Evolutionary conservation across 1,140 invertebrate genomes (phyloP).

Genomic region (Hesperophylax magnus): DNA sequence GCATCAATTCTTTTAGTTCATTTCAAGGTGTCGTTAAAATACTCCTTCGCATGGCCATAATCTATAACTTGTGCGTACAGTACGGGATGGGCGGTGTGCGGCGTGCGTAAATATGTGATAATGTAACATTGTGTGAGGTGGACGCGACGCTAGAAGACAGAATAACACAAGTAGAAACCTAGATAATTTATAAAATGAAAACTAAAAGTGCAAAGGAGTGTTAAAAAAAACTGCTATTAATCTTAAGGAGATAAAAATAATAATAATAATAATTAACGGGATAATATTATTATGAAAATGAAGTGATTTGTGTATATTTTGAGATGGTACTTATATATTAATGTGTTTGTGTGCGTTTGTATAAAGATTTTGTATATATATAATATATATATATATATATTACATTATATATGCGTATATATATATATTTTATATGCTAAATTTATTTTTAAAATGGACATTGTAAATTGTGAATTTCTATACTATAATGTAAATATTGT

Average conservation of each 20-base stretch:
- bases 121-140: not conserved
- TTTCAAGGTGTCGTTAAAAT: no score
- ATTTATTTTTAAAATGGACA: conserved; percentile 34
- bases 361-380: conserved; percentile 21
- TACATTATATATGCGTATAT: not conserved
- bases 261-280: no score
- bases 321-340: conserved; percentile 23
- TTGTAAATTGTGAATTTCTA: conserved; percentile 37
- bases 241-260: no score
- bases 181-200: conserved; percentile 9
- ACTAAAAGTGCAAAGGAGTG: not conserved
- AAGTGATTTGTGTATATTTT: conserved; percentile 32
- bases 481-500: conserved; percentile 8
- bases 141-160: not conserved
- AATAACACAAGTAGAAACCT: not conserved
- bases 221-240: conserved; percentile 10
- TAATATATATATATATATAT: not conserved
- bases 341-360: conserved; percentile 22
- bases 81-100: not conserved
- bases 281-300: conserved; percentile 4
- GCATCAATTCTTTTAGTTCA: no score
- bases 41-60: no score
- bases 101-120: not conserved
- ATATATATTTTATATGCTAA: conserved; percentile 23
- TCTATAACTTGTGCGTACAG: not conserved